Evolutionary conservation across 2,888 invertebrate genomes (phyloP).

Genomic region (Craniophora ligustri): DNA sequence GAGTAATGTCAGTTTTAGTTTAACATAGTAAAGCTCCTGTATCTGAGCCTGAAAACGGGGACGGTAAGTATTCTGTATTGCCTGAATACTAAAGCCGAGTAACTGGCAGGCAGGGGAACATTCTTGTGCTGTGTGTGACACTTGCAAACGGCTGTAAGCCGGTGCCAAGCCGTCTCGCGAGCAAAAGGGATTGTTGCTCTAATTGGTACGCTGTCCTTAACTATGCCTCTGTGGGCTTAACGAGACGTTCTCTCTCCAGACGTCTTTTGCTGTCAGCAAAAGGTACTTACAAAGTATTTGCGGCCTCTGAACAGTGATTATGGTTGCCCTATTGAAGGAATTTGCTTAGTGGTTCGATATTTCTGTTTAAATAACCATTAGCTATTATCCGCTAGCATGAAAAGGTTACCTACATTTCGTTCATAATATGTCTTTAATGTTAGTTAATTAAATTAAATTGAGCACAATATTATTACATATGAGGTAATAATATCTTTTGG

Average conservation of each 20-base stretch:
- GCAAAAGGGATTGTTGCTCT: conserved; percentile 49
- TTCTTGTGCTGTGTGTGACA: conserved; percentile 23
- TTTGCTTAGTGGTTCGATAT: too few relatives aligned
- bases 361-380: too few relatives aligned
- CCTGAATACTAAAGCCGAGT: background rate
- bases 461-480: too few relatives aligned
- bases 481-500: too few relatives aligned
- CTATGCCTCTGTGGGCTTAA: conserved; percentile 46
- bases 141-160: conserved; percentile 17
- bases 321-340: too few relatives aligned
- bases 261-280: conserved; percentile 44
- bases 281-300: conserved; percentile 3
- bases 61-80: background rate
- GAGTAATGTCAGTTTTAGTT: too few relatives aligned
- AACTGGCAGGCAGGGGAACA: conserved; percentile 3
- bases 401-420: too few relatives aligned
- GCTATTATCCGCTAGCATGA: too few relatives aligned
- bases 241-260: conserved; percentile 46
- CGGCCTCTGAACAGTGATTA: background rate
- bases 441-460: too few relatives aligned
- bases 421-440: too few relatives aligned
- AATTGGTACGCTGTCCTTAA: conserved; percentile 53
- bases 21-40: too few relatives aligned
- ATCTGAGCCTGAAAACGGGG: background rate
- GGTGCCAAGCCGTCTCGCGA: conserved; percentile 20